Percentiles rank a stretch among this genome's conserved stretches.
Conservation (phyloP, 1,140 invertebrate genomes). For the Drosophila pandora region DNA sequence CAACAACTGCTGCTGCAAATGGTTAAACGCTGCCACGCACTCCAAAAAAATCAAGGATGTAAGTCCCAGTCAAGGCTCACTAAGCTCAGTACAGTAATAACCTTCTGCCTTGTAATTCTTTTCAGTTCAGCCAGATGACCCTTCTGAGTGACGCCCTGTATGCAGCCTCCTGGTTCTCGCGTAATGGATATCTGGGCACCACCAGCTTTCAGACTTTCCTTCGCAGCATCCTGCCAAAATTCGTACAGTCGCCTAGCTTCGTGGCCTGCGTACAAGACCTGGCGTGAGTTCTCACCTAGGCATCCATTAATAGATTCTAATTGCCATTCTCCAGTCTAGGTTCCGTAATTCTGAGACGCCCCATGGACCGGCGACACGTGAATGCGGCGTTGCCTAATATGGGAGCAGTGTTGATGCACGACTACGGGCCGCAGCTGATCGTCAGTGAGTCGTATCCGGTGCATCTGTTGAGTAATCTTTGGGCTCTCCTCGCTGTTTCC, state of each 20-base stretch:
- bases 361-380: conserved; percentile 62
- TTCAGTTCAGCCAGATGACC: conserved; percentile 73
- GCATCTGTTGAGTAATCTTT: conserved; percentile 66
- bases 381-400: conserved; percentile 75
- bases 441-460: conserved; percentile 73
- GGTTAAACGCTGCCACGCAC: conserved; percentile 66
- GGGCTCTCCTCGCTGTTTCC: conserved; percentile 55
- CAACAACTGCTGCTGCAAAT: conserved; percentile 77
- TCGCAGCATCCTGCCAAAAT: conserved; percentile 62
- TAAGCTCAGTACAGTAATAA: background rate
- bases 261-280: conserved; percentile 51
- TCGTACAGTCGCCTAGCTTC: conserved; percentile 62
- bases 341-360: conserved; percentile 67
- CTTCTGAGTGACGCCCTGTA: conserved; percentile 60
- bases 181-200: conserved; percentile 34
- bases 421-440: conserved; percentile 71
- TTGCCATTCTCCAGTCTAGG: conserved; percentile 50
- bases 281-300: conserved; percentile 45
- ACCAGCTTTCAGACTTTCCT: conserved; percentile 50
- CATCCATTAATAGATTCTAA: conserved; percentile 38
- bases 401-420: conserved; percentile 68
- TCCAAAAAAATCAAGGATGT: conserved; percentile 62
- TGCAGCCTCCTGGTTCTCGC: conserved; percentile 64
- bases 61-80: conserved; percentile 6
- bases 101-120: background rate